Base-by-base conservation (phyloP, 2,113 vertebrate genomes). In the Microtus pennsylvanicus region DNA sequence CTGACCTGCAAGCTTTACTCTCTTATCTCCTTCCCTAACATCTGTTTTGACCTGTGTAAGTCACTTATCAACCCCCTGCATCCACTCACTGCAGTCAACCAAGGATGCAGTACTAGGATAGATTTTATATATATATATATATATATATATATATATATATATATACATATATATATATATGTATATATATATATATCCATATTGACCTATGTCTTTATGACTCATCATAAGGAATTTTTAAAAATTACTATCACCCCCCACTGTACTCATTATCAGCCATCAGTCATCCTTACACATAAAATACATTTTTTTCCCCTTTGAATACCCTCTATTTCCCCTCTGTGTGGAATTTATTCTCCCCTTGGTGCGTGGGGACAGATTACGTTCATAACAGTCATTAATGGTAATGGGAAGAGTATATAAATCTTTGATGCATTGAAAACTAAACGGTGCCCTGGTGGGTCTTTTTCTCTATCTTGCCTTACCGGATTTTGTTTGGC, bases 241-340 rank as follows among this genome's bases (percentile, higher is more conserved):
- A 83, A 96, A 81, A 55, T 89, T 77, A 85, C 96, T 96, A 87
- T 96, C 91, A 95, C 72, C 94, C 78, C 78, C 91, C 97, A 72
- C 85, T 95, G 92, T 82, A 96, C 96, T 97, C 96, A 95, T 98
- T 98, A 94, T 90, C 47, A 93, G 92, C 65, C 94, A 93, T 89
- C 88, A 97, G 90, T 97, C 95, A 92, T 38, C 92, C 98, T 98
- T 97, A 93, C 91, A 95, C 96, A 95, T 89, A 96, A 97, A 98
- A 91, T 96, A 86, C 95, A 92, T 98, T 42, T 98, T 65, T 65
- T 4, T 3, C 21, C 38, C 24, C 91, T 96, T 97, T 97, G 61
- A 98, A 98, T 97, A 97, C 91, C 95, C 95, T 98, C 96, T 97
- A 58, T 96, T 97, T 98, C 96, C 97, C 93, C 94, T 96, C 96